Conservation (phyloP, 64 coral and sea anemone genomes). For the Pocillopora damicornis region DNA sequence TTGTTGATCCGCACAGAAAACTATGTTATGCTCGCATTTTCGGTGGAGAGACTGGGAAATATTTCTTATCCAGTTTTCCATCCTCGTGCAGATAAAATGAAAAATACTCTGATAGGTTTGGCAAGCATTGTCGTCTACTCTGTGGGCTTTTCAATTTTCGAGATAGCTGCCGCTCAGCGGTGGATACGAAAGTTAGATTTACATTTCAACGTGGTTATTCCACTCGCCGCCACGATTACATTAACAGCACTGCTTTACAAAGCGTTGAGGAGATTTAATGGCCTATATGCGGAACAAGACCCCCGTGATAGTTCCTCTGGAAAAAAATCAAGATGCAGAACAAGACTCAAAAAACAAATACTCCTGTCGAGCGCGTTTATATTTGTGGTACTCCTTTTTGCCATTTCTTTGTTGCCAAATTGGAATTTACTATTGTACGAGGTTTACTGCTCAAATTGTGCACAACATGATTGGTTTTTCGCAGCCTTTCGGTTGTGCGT, state of each 20-base stretch:
- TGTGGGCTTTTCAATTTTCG: constrained; percentile 14
- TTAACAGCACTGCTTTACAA: neutral
- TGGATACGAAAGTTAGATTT: constrained; percentile 8
- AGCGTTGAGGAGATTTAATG: neutral
- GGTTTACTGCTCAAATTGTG: constrained; percentile 9
- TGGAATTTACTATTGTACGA: neutral
- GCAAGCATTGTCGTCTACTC: neutral
- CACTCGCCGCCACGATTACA: neutral
- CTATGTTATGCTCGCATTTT: constrained; percentile 15
- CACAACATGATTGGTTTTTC: neutral
- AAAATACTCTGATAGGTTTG: neutral
- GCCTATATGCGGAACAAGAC: neutral
- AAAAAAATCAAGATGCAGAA: neutral
- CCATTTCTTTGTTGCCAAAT: neutral
- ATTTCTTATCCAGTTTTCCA: constrained; percentile 1
- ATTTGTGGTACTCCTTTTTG: neutral
- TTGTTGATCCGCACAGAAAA: constrained; percentile 15
- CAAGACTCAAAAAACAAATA: constrained; percentile 8
- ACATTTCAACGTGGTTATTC: neutral
- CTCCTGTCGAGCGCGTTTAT: neutral
- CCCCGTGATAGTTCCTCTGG: neutral
- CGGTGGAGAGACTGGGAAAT: constrained; percentile 11
- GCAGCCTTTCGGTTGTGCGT: neutral
- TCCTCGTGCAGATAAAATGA: neutral
- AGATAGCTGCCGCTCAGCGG: neutral